phyloP scores from a whole-genome alignment of 2,797 vertebrate genomes.

The Rhinatrema bivittatum region DNA sequence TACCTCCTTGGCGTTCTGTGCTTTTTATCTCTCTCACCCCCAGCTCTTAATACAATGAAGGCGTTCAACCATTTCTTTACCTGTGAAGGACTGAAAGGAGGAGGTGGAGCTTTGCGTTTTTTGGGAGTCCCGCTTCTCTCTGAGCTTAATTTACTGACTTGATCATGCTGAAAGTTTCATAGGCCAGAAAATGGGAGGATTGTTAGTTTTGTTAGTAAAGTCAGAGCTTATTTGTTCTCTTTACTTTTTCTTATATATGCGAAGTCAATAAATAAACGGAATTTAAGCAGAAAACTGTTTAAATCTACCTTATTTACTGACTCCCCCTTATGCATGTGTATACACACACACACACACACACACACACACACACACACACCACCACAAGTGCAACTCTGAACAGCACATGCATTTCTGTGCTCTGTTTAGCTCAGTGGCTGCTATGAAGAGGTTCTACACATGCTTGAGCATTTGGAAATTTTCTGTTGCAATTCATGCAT shows the following conservation, averaged over 20 bases:
- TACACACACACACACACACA: no score
- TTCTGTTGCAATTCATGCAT: constrained; percentile 40
- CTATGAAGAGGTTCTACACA: constrained; percentile 25
- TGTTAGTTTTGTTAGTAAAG: constrained; percentile 77
- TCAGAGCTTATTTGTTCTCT: constrained; percentile 39
- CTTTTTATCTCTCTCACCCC: background rate
- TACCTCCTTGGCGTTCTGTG: no score
- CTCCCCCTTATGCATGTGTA: no score
- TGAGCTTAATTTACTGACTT: constrained; percentile 90
- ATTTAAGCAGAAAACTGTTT: no score
- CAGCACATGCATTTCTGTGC: no score
- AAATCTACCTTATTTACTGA: no score
- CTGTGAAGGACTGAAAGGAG: constrained; percentile 92
- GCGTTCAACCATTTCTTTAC: constrained; percentile 62
- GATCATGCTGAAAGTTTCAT: constrained; percentile 87
- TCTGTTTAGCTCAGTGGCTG: background rate
- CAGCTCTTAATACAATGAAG: background rate
- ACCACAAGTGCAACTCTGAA: no score
- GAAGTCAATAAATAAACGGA: no score
- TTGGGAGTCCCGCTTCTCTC: constrained; percentile 97
- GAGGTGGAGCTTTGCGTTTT: constrained; percentile 98
- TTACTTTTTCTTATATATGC: no score
- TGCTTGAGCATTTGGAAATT: constrained; percentile 27
- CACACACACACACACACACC: no score
- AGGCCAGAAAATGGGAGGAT: constrained; percentile 62